These are phyloP conservation scores for Dryoscopus gambensis DNA, from an alignment of 2,113 vertebrate species.

Conservation along the genomic window DNA sequence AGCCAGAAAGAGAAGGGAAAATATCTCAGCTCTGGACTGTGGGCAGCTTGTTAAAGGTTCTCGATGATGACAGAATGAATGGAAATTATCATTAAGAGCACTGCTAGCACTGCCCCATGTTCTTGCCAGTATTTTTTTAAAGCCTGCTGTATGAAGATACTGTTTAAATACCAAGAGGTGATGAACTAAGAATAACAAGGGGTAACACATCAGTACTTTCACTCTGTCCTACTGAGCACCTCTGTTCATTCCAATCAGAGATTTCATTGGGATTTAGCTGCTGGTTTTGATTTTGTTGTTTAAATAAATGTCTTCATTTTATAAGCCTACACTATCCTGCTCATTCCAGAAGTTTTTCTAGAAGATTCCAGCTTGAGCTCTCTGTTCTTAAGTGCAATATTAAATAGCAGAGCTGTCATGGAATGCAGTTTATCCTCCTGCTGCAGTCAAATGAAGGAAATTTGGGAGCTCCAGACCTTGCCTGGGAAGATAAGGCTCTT, in stretches of 20 bases:
- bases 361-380: not conserved
- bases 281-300: not conserved
- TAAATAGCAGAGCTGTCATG: not conserved
- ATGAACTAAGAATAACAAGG: not conserved
- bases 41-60: not conserved
- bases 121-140: not conserved
- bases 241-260: not conserved
- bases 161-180: not conserved
- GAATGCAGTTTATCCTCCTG: not conserved
- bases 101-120: fast-evolving
- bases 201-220: not conserved
- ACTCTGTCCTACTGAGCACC: not conserved
- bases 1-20: not conserved
- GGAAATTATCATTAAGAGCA: not conserved
- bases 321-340: not conserved
- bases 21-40: not conserved
- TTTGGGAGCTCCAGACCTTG: not conserved
- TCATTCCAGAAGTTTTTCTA: not conserved
- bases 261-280: not conserved
- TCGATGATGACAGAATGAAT: not conserved
- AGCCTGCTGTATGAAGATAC: not conserved
- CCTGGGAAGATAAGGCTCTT: not conserved
- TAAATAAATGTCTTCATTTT: not conserved
- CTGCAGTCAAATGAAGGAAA: not conserved
- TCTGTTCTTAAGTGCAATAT: not conserved